Base-by-base conservation (phyloP, 2,797 vertebrate genomes). In the Melanotaenia pygmaea region DNA sequence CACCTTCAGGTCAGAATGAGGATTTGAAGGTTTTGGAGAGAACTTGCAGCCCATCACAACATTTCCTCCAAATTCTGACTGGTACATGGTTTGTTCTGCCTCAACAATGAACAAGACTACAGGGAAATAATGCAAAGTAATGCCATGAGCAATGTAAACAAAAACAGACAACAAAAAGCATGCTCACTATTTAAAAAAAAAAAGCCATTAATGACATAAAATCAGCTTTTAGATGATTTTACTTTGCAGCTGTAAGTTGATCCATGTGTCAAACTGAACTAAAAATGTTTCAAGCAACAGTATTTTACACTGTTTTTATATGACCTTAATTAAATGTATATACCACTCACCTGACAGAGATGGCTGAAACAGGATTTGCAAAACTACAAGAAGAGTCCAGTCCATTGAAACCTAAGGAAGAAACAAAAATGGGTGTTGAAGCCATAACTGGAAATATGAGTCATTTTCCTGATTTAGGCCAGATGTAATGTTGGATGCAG, bases 11-110 rank as follows among this genome's bases (percentile, higher is more conserved):
- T 88, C 61, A 13, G 50, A 9, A 57, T 38, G 6, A 90, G 56
- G 28, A 56, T 30, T 59, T 37, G 43, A 20, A 0, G 67, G 57
- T 11, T 88, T 76, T 18, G 94, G 85, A n/a, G 92, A 88, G 89
- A 98, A 99, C 10, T 18, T 89, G 86, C 97, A 99, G 82, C 94
- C 96, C 88, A 98, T 92, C n/a, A 91, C 93, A 24, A 98, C 89
- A 0, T 94, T 92, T 51, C 59, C 89, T 10, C 93, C 93, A 5
- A 92, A 91, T 64, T 95, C 92, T 3, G 92, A 94, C 1, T 3
- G 53, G 30, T 95, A 96, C 0, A n/a, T 24, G 3, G 75, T 69
- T 57, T 71, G 87, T 22, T 93, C 93, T 14, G 93, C 91, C 63
- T 94, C 90, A 58, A 98, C 94, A 64, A 91, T 96, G 88, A 98